Evolutionary conservation across 2,113 vertebrate species (phyloP).

Genomic region (Excalfactoria chinensis): DNA sequence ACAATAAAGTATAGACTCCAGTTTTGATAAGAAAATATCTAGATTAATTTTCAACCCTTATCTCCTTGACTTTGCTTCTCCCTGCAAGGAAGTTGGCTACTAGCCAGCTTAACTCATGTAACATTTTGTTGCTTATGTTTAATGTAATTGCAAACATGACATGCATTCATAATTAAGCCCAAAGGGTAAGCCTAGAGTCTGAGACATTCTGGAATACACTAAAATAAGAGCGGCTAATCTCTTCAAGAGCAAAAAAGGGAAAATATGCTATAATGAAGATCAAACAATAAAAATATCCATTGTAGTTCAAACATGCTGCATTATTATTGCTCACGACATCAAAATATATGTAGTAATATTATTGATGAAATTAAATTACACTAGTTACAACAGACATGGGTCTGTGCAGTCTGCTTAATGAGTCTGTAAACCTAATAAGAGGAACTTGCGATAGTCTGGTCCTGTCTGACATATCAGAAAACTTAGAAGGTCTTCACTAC

Average conservation of each 20-base stretch:
- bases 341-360: slow-evolving; percentile 19
- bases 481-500: background rate
- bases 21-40: slow-evolving; percentile 18
- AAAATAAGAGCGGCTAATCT: slow-evolving; percentile 33
- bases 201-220: slow-evolving; percentile 32
- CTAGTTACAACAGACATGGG: slow-evolving; percentile 3
- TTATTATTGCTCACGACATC: background rate
- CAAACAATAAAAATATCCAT: slow-evolving; percentile 37
- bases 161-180: slow-evolving; percentile 67
- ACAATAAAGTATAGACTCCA: background rate
- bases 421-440: slow-evolving; percentile 49
- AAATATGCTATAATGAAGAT: slow-evolving; percentile 48
- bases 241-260: slow-evolving; percentile 35
- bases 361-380: slow-evolving; percentile 49
- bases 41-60: slow-evolving; percentile 21
- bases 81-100: slow-evolving; percentile 65
- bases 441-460: background rate
- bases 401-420: slow-evolving; percentile 33
- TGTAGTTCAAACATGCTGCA: background rate
- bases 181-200: slow-evolving; percentile 13
- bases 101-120: slow-evolving; percentile 72
- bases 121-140: slow-evolving; percentile 65
- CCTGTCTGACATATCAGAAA: background rate
- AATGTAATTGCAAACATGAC: slow-evolving; percentile 71
- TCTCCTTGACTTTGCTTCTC: slow-evolving; percentile 38